These are phyloP conservation scores for Tenrec ecaudatus DNA, from an alignment of 2,113 vertebrate species.

Conservation along the genomic window DNA sequence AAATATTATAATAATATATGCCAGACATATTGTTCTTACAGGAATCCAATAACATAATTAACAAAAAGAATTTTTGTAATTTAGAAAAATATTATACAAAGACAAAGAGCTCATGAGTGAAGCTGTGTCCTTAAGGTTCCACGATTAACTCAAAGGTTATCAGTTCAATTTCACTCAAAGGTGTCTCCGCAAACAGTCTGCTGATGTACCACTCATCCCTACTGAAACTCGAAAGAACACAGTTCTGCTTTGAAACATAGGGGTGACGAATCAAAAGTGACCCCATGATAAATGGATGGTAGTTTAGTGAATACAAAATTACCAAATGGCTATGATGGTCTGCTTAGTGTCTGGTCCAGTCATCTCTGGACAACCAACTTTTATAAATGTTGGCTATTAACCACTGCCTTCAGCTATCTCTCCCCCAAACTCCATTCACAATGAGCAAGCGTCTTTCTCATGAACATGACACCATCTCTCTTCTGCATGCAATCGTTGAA, in stretches of 20 bases:
- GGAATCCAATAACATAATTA: neutral
- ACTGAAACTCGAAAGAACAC: neutral
- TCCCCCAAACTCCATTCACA: neutral
- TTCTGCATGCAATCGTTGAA: neutral
- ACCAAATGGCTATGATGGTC: neutral
- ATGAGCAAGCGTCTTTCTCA: neutral
- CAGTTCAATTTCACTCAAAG: neutral
- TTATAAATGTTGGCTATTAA: neutral
- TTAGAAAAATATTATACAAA: neutral
- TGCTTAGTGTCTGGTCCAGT: neutral
- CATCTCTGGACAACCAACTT: neutral
- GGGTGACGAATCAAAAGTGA: neutral
- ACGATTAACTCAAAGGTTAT: neutral
- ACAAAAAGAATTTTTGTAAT: neutral
- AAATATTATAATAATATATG: neutral
- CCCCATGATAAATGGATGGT: neutral
- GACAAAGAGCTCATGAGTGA: neutral
- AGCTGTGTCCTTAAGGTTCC: neutral
- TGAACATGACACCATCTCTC: neutral
- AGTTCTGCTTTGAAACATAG: neutral
- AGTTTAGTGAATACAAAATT: neutral
- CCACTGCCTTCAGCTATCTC: neutral
- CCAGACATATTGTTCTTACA: neutral
- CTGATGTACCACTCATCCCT: too few relatives aligned
- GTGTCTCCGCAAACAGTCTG: neutral